phyloP scores from a whole-genome alignment of 2,888 invertebrate species.

The Parthenolecanium corni region DNA sequence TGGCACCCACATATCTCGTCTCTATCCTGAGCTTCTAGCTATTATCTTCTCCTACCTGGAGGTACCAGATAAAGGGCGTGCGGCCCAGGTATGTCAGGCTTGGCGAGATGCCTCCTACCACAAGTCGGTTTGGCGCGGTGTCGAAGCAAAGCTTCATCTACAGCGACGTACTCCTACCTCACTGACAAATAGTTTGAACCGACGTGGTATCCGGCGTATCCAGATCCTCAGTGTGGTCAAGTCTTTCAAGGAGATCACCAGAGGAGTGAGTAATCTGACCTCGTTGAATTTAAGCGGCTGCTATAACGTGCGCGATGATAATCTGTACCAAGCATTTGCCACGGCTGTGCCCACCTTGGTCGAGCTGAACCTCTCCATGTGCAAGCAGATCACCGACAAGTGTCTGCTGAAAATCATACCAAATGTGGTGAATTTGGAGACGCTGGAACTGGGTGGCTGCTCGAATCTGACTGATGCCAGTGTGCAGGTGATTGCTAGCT shows the following conservation, averaged over 20 bases:
- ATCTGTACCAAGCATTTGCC: slow-evolving; percentile 69
- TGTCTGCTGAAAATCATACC: slow-evolving; percentile 75
- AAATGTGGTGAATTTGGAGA: slow-evolving; percentile 71
- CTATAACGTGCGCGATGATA: slow-evolving; percentile 77
- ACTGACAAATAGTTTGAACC: slow-evolving; percentile 72
- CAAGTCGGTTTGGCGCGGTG: slow-evolving; percentile 86
- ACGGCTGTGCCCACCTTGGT: slow-evolving; percentile 64
- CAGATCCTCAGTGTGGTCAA: slow-evolving; percentile 77
- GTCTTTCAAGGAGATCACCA: slow-evolving; percentile 72
- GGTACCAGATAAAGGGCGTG: slow-evolving; percentile 76
- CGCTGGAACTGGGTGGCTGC: slow-evolving; percentile 82
- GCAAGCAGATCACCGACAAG: slow-evolving; percentile 90
- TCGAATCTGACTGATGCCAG: slow-evolving; percentile 82
- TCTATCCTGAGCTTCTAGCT: slow-evolving; percentile 85
- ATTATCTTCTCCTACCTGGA: slow-evolving; percentile 83
- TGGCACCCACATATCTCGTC: slow-evolving; percentile 64
- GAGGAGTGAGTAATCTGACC: slow-evolving; percentile 72
- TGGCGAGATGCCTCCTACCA: slow-evolving; percentile 91
- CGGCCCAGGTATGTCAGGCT: slow-evolving; percentile 74
- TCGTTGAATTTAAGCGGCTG: slow-evolving; percentile 84
- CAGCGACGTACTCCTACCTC: slow-evolving; percentile 63
- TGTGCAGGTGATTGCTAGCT: slow-evolving; percentile 73
- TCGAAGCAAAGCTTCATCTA: slow-evolving; percentile 81
- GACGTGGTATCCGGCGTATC: slow-evolving; percentile 74
- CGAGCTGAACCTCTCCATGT: slow-evolving; percentile 74